These are phyloP conservation scores for Corbicula japonica DNA, from an alignment of 2,888 invertebrate genomes.

Conservation along the genomic window DNA sequence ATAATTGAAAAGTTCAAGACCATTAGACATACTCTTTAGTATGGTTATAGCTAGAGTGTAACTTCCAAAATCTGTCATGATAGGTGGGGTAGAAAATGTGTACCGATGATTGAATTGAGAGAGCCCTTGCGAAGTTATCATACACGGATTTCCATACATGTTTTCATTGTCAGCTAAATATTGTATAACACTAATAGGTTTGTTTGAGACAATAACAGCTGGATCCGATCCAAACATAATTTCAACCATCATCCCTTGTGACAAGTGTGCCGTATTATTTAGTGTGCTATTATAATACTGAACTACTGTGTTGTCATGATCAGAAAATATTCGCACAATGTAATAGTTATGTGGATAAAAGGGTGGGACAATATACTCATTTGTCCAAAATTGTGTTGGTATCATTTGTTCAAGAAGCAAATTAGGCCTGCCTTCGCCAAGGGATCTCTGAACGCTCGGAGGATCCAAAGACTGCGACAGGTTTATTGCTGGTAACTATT, in stretches of 20 bases:
- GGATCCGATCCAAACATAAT: background rate
- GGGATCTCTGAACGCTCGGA: background rate
- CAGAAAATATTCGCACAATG: background rate
- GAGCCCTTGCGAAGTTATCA: conserved; percentile 9
- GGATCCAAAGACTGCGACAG: background rate
- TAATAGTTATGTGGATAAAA: background rate
- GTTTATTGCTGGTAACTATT: conserved; percentile 8
- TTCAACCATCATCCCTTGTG: background rate
- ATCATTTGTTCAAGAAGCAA: conserved; percentile 14
- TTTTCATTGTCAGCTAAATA: background rate
- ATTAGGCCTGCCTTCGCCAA: background rate
- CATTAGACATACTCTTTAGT: too few species aligned
- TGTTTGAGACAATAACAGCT: background rate
- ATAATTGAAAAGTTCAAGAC: too few species aligned
- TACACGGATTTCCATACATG: conserved; percentile 9
- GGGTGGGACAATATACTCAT: conserved; percentile 1
- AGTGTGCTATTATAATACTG: background rate
- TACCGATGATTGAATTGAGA: background rate
- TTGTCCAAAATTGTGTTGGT: background rate
- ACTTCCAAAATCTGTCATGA: too few species aligned
- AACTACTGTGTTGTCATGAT: background rate
- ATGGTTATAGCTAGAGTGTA: too few species aligned
- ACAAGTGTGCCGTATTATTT: background rate
- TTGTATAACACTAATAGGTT: conserved; percentile 9
- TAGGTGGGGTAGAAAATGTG: too few species aligned